These are phyloP conservation scores for Sacculina carcini DNA, from an alignment of 2,888 invertebrate species.

Conservation along the genomic window DNA sequence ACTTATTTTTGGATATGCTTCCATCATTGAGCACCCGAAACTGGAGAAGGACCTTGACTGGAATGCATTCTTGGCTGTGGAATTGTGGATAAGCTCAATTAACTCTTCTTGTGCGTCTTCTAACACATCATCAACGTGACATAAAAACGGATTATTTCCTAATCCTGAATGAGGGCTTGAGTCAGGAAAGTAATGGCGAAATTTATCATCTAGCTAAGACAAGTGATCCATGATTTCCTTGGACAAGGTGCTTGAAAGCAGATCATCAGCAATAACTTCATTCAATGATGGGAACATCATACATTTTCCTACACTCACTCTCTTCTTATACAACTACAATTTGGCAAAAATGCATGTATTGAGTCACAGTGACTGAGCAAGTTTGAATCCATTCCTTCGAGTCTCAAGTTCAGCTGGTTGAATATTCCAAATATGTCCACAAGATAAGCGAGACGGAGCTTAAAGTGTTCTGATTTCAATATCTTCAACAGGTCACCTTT, in stretches of 20 bases:
- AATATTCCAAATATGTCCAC: too few relatives aligned
- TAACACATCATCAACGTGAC: neutral
- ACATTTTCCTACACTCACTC: too few relatives aligned
- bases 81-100: slow-evolving; percentile 1
- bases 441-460: slow-evolving; percentile 2
- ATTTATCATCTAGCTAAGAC: slow-evolving; percentile 2
- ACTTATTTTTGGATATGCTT: neutral
- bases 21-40: neutral
- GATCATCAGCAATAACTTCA: neutral
- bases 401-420: slow-evolving; percentile 4
- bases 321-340: slow-evolving; percentile 4
- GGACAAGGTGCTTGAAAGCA: slow-evolving; percentile 4
- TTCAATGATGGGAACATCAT: slow-evolving; percentile 2
- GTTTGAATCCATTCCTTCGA: slow-evolving; percentile 1
- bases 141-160: neutral
- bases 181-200: slow-evolving; percentile 2
- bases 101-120: slow-evolving; percentile 4
- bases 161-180: neutral
- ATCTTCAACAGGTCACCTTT: slow-evolving; percentile 1
- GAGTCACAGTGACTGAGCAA: neutral
- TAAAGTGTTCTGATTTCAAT: slow-evolving; percentile 4
- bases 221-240: slow-evolving; percentile 3
- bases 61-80: neutral
- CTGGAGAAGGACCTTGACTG: neutral
- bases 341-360: too few relatives aligned